Evolutionary conservation across 2,888 invertebrate species (phyloP), one percentile per base, ranked within the genome.

Genomic region (Phengaris arion): DNA sequence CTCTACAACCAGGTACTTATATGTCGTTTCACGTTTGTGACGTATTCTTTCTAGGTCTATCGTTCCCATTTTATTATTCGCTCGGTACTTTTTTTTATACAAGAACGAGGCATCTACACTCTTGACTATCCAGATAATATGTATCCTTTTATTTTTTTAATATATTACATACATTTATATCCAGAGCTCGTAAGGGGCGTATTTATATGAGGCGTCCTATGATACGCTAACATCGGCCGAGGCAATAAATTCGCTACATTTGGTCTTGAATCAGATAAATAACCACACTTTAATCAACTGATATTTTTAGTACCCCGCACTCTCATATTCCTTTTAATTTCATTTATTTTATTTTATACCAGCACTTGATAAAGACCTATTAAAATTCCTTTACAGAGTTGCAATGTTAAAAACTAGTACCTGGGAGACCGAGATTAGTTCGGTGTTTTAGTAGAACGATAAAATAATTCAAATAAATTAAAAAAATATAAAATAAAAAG

Each of bases 241-340:
- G 72, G 72, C 35, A 54, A 72, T 72, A 72, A 72, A 72, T 72
- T 72, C 35, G 35, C 72, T 35, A 35, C 72, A 72, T 72, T 72
- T 72, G 72, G 72, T 72, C 72, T 72, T 72, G 54, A 54, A 72
- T 72, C 72, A 72, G 72, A 72, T 72, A 70, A 70, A 70, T 52
- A 72, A 52, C 72, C 35, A 6, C 51, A 72, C 35, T 72, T 72
- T 72, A 72, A 72, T 72, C 72, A 72, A 72, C 72, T 54, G 72
- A 72, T 72, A 72, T 72, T 72, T 72, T 72, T 72, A 72, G 72
- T 72, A 72, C 54, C 54, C 8, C n/a, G 48, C 48, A 22, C 72
- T 72, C 72, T 10, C 2, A 15, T 70, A 51, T 54, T 7, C 35
- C 72, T 72, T 52, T 51, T 51, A 22, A 70, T 70, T 70, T 72